Base-by-base conservation (phyloP, 2,797 vertebrate species). In the Eupleurogrammus muticus region DNA sequence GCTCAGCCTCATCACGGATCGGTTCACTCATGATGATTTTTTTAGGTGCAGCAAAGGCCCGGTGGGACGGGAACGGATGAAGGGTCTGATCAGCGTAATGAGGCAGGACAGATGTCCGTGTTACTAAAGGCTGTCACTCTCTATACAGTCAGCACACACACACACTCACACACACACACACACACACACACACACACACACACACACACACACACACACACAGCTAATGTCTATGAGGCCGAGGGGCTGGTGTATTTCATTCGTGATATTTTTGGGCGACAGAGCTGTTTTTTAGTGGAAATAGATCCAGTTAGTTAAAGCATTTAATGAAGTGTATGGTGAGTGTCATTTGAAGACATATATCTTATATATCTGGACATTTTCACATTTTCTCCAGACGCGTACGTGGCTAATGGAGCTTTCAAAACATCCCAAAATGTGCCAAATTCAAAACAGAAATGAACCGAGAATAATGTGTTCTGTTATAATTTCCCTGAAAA, bases 91-190 rank as follows among this genome's bases (percentile, higher is more conserved):
- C 75, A 66, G 40, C 46, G 21, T 70, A 73, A 70, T 71, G 44
- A 63, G 71, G 51, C 3, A 3, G 0, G 67, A 73, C 73, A 73
- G 53, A 63, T 65, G 64, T 67, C 51, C 70, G 50, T 71, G 58
- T 81, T 57, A 70, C 55, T 70, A 59, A 67, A 62, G 57, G 20
- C 40, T 53, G 67, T 70, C 49, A 66, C 47, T 77, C 42, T 51
- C 44, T 34, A 40, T 60, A 42, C 28, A 74, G 28, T 28, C 28
- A n/a, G 10, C 4, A 58, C 42, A 66, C 34, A 58, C 28, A 74
- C 20, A 12, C 4, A 58, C 42, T 63, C 34, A 58, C 16, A 42
- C 14, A 5, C 40, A 44, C 38, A 40, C 12, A 40, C 12, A 40
- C 38, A 40, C 38, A 40, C 38, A 40, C 38, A 42, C 38, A 42